Base-by-base conservation (phyloP, 2,113 vertebrate genomes). In the Trinectes maculatus region DNA sequence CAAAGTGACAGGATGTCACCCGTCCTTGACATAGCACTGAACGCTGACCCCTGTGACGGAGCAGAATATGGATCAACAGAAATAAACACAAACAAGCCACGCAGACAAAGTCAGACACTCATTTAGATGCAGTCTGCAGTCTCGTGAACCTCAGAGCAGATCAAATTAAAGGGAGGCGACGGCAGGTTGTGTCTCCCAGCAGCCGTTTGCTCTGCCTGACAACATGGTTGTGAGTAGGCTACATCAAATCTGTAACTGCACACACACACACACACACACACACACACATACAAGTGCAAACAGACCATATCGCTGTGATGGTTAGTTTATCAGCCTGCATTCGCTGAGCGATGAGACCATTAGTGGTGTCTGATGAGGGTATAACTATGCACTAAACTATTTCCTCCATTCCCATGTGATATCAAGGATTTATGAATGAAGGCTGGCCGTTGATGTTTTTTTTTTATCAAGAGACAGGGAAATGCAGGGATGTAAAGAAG, bases 381-480 rank as follows among this genome's bases (percentile, higher is more conserved):
- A 64, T 46, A 40, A 74, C 46, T 21, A 61, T 8, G 0, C 0
- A 0, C 39, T 56, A 19, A n/a, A n/a, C 13, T 12, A 24, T 66
- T 65, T 66, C 36, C 15, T 36, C 2, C 13, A 49, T 39, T 73
- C 12, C 59, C 36, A 21, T 34, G 33, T 54, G 4, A 62, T 43
- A 11, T 62, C 3, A n/a, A 18, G 48, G 33, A 53, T 78, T 87
- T 71, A 61, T 84, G 71, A 83, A 87, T 86, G 75, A 85, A 83
- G 70, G 19, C 37, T 28, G 13, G 15, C 10, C 33, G 56, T 34
- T 52, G 60, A 66, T 67, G 24, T n/a, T n/a, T n/a, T n/a, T n/a
- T n/a, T n/a, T n/a, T n/a, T n/a, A n/a, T n/a, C n/a, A n/a, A n/a
- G n/a, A n/a, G n/a, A n/a, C n/a, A n/a, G n/a, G n/a, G n/a, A n/a